Evolutionary conservation across 2,797 vertebrate species (phyloP).

Genomic region (Nannoperca obscura): DNA sequence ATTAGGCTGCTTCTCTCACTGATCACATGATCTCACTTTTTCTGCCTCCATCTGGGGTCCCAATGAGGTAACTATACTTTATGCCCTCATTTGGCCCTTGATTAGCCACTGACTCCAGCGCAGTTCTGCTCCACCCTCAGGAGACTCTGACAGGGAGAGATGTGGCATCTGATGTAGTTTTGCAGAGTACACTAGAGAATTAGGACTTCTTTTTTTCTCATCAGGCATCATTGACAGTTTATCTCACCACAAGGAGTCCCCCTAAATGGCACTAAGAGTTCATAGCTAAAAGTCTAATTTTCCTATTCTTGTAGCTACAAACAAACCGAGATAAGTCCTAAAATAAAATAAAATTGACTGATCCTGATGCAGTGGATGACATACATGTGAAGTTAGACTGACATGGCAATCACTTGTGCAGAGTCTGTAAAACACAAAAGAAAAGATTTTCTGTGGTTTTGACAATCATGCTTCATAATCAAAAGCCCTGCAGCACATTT

Average conservation of each 20-base stretch:
- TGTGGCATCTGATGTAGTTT: background rate
- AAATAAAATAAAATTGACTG: background rate
- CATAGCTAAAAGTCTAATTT: background rate
- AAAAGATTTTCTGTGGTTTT: conserved; percentile 11
- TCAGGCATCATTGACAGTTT: too few species aligned
- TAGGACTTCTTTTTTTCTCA: background rate
- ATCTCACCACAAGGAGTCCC: background rate
- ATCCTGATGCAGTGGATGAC: background rate
- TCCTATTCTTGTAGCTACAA: background rate
- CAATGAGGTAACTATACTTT: background rate
- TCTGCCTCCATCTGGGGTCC: conserved; percentile 12
- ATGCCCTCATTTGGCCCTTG: conserved; percentile 12
- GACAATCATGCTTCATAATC: conserved; percentile 20
- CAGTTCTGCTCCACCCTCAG: background rate
- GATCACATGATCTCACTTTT: conserved; percentile 8
- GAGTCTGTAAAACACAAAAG: conserved; percentile 10
- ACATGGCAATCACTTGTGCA: conserved; percentile 1
- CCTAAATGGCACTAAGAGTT: background rate
- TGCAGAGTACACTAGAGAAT: too few species aligned
- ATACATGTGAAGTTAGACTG: background rate
- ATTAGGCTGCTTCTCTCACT: background rate
- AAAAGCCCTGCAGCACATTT: conserved; percentile 20
- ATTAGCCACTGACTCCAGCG: background rate
- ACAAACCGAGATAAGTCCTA: background rate
- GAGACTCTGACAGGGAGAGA: background rate